Conservation (phyloP, 2,888 invertebrate genomes). For the Watsonalla binaria region DNA sequence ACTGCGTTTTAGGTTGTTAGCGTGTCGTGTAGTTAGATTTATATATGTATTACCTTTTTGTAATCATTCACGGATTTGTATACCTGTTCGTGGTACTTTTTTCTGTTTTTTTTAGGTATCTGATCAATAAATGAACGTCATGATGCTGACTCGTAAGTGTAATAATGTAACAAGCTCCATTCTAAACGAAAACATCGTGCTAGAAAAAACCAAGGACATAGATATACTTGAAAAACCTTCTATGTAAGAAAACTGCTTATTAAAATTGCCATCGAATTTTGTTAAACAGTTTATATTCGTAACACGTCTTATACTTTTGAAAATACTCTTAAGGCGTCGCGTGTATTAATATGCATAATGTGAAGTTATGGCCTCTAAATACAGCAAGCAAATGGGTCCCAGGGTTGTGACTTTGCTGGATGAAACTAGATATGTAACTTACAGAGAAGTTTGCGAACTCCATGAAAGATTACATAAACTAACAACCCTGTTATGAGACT, state of each 20-base stretch:
- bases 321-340: not conserved
- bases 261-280: not conserved
- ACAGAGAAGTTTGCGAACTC: constrained; percentile 13
- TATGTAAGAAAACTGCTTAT: too few relatives aligned
- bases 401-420: constrained; percentile 14
- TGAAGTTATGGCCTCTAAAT: constrained; percentile 1
- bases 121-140: too few relatives aligned
- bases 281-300: not conserved
- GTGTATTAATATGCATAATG: not conserved
- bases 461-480: constrained; percentile 15
- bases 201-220: too few relatives aligned
- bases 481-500: not conserved
- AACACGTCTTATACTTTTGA: not conserved
- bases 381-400: constrained; percentile 19
- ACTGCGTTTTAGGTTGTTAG: constrained; percentile 50
- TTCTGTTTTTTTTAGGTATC: too few relatives aligned
- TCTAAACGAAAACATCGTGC: too few relatives aligned
- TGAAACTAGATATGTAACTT: constrained; percentile 12
- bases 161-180: too few relatives aligned
- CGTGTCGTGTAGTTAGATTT: constrained; percentile 28
- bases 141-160: too few relatives aligned
- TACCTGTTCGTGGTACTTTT: not conserved
- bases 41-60: constrained; percentile 23
- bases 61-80: not conserved
- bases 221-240: too few relatives aligned